These are phyloP conservation scores for Tachina lurida DNA, from an alignment of 2,888 invertebrate genomes.

Conservation along the genomic window DNA sequence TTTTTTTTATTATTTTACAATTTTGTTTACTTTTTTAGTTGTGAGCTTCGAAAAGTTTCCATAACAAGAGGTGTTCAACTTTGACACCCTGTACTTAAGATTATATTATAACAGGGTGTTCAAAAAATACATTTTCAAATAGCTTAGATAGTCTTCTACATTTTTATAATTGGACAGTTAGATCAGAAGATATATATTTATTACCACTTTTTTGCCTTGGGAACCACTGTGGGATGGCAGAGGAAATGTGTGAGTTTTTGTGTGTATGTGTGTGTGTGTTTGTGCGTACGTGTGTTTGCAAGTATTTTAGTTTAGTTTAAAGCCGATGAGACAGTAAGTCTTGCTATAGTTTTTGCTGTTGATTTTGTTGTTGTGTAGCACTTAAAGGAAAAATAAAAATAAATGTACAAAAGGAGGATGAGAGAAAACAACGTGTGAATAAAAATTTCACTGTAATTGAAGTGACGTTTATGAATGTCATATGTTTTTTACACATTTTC, in stretches of 20 bases:
- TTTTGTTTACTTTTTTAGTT: too few relatives aligned
- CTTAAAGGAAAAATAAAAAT: slow-evolving; percentile 44
- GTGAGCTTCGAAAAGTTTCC: too few relatives aligned
- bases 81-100: too few relatives aligned
- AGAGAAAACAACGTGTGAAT: slow-evolving; percentile 62
- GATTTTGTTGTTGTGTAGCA: slow-evolving; percentile 42
- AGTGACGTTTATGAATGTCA: slow-evolving; percentile 81
- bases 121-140: too few relatives aligned
- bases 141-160: too few relatives aligned
- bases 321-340: slow-evolving; percentile 68
- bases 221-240: too few relatives aligned
- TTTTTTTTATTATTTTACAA: too few relatives aligned
- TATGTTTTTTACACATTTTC: slow-evolving; percentile 70
- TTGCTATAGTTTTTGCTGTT: slow-evolving; percentile 36
- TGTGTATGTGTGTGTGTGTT: not conserved
- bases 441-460: slow-evolving; percentile 76
- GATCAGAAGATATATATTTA: too few relatives aligned
- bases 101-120: too few relatives aligned
- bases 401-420: slow-evolving; percentile 9
- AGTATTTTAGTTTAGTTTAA: slow-evolving; percentile 50
- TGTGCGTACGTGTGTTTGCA: slow-evolving; percentile 3
- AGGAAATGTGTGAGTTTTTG: not conserved
- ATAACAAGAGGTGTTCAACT: too few relatives aligned
- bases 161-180: too few relatives aligned
- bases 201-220: too few relatives aligned